Evolutionary conservation across 2,797 vertebrate species (phyloP), one percentile per base, ranked within the genome.

Genomic region (Vipera ursinii): DNA sequence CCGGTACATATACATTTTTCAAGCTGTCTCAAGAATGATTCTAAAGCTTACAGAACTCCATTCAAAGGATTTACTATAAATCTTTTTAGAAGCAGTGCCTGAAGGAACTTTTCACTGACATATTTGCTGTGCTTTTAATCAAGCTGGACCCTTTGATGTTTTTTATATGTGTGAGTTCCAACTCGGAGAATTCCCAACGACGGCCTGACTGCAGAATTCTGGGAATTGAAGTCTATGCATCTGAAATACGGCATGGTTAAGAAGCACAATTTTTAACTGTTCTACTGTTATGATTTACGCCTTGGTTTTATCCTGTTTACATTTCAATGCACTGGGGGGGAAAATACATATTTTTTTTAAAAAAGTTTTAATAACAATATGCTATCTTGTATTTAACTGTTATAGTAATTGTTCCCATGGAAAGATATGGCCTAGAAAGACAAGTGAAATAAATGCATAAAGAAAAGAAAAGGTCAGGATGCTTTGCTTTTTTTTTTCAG

Each of bases 401-500:
- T 78, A 88, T 8, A 44, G 22, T 26, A 55, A 38, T 24, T 26
- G 56, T 20, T 17, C 57, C 22, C 8, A 32, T 87, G 57, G 87
- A 5, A 60, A 38, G 85, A 61, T 12, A 26, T 60, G 59, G 6
- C 28, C 0, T 26, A 51, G 44, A 89, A 63, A 51, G 22, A 14
- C 8, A 51, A 26, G 6, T 89, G 8, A 88, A 38, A 38, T 20
- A 87, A 10, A 59, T 51, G 0, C 0, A 0, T 0, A 0, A 0
- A 56, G 20, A 32, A 38, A 20, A 32, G 32, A 32, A 32, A 32
- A 32, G 32, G 32, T 32, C 32, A 32, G 32, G 32, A 32, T 32
- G 32, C 32, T 32, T 32, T 32, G 32, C 32, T 32, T 32, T 32
- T 32, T 32, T 32, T 32, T 32, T 32, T 1, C 32, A 32, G 32